phyloP scores from a whole-genome alignment of 2,113 vertebrate genomes.

The Nycticryphes semicollaris region DNA sequence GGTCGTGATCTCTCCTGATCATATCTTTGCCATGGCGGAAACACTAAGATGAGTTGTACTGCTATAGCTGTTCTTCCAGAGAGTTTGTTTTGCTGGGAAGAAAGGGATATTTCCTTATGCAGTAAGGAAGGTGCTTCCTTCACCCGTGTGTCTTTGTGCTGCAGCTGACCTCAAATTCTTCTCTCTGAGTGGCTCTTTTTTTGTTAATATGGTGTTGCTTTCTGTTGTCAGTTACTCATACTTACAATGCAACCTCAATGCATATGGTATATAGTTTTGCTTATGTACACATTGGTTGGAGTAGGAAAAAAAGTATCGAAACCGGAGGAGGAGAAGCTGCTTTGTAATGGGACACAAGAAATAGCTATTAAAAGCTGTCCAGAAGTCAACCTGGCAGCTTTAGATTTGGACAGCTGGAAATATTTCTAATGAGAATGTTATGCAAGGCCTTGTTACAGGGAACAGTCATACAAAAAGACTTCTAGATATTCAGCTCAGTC shows the following conservation, averaged over 20 bases:
- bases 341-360: neutral
- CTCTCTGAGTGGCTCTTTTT: neutral
- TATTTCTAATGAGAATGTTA: neutral
- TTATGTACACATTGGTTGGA: neutral
- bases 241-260: neutral
- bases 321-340: neutral
- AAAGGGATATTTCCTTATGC: neutral
- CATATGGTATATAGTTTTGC: neutral
- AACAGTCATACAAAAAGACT: neutral
- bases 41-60: neutral
- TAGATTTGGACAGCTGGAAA: neutral
- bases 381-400: neutral
- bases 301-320: neutral
- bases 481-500: neutral
- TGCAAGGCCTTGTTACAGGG: neutral
- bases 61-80: neutral
- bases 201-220: neutral
- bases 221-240: neutral
- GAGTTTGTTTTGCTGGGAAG: neutral
- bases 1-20: slow-evolving; percentile 6
- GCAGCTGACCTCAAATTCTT: neutral
- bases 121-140: neutral
- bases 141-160: neutral
- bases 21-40: neutral
- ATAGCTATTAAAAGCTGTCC: neutral